phyloP scores from a whole-genome alignment of 2,797 vertebrate genomes.

The Phaenicophaeus curvirostris region DNA sequence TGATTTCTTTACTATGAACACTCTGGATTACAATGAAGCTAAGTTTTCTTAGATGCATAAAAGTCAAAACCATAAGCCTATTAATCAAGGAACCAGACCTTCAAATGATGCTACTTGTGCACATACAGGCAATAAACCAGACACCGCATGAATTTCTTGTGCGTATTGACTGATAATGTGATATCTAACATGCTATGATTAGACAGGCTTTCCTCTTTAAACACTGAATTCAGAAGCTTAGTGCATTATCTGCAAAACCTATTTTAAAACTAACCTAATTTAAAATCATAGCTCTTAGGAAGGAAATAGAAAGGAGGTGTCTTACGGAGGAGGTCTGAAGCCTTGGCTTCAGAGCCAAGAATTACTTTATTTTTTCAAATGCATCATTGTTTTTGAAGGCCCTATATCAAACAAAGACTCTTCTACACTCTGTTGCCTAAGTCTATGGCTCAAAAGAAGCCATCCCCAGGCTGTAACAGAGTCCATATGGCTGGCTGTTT shows the following conservation, averaged over 20 bases:
- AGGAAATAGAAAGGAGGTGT: not conserved
- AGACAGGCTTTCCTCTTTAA: conserved; percentile 24
- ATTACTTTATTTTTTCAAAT: conserved; percentile 41
- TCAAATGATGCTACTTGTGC: not conserved
- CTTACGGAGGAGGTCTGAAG: not conserved
- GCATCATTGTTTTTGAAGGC: conserved; percentile 47
- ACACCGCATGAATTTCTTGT: not conserved
- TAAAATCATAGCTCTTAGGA: not conserved
- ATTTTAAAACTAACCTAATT: conserved; percentile 26
- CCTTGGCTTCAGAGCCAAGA: not conserved
- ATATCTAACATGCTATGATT: not conserved
- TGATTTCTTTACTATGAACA: not conserved
- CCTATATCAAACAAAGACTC: conserved; percentile 48
- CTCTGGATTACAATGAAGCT: not conserved
- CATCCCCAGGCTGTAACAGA: conserved; percentile 76
- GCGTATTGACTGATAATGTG: not conserved
- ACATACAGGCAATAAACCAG: not conserved
- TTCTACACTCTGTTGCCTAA: conserved; percentile 31
- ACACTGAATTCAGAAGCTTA: conserved; percentile 9
- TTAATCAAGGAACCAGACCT: conserved; percentile 9
- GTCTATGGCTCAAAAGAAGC: conserved; percentile 70
- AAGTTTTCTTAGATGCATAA: not conserved
- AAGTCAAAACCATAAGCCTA: not conserved
- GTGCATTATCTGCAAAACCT: conserved; percentile 1
- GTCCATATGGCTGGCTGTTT: conserved; percentile 83